A percentile compares a stretch with the other conserved stretches of the same genome.
Evolutionary conservation across 2,888 invertebrate genomes (phyloP).

Genomic region (Pristionchus entomophagus): DNA sequence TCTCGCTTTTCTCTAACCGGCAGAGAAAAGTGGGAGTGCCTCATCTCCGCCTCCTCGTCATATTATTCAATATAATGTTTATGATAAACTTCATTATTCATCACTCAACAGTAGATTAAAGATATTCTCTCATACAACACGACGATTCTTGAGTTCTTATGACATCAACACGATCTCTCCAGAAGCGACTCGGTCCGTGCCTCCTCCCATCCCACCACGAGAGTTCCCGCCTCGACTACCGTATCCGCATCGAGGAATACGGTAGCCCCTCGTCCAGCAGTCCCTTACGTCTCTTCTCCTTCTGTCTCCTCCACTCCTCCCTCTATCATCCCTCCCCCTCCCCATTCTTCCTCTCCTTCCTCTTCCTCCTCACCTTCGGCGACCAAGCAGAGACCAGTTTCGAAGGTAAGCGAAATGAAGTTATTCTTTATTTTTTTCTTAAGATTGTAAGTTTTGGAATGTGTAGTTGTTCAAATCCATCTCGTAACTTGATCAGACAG

Average conservation of each 20-base stretch:
- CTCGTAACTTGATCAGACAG: no score
- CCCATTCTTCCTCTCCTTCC: background rate
- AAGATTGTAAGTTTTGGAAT: no score
- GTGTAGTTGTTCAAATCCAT: no score
- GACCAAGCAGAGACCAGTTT: conserved; percentile 29
- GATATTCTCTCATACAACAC: background rate
- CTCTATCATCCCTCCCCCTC: background rate
- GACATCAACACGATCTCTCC: background rate
- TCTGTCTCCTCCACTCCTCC: background rate
- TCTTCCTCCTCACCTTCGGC: conserved; percentile 6
- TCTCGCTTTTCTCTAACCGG: no score
- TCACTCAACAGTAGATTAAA: no score
- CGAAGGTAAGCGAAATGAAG: background rate
- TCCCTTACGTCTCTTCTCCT: background rate
- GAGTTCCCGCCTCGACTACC: conserved; percentile 2
- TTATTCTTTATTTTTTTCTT: background rate
- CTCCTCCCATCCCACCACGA: background rate
- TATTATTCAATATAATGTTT: no score
- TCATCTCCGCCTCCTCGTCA: no score
- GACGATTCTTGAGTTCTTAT: background rate
- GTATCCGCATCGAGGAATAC: background rate
- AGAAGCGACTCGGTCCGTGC: background rate
- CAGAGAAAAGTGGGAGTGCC: no score
- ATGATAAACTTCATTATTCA: no score
- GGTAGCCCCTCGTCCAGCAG: background rate